Base-by-base conservation (phyloP, 2,888 invertebrate genomes). In the Melipona beecheii region DNA sequence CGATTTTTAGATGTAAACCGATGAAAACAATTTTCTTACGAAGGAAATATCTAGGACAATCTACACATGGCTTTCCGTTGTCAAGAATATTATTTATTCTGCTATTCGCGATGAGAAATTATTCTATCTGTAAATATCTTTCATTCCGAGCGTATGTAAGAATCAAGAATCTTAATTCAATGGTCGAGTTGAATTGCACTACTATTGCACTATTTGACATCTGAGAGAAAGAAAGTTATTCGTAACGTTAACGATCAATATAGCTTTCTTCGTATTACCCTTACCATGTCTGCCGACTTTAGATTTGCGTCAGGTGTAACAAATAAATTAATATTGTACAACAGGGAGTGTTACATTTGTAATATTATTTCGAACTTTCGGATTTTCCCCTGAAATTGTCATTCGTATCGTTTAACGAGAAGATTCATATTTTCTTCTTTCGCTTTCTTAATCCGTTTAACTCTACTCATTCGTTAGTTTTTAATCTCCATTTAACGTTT, bases 71-170 rank as follows among this genome's bases (percentile, higher is more conserved):
- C 24, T 69, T 52, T 31, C 49, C 17, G 4, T 54, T 54, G 19
- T 43, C 24, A 24, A 24, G 60, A 43, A 71, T 82, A 75, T 75
- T 65, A 75, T 49, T 75, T 71, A 75, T 73, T 73, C 17, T 69
- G 17, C 27, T 17, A 27, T 69, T 27, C n/a, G 27, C n/a, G 43
- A 11, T 19, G 9, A 60, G 49, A 3, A 17, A 9, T n/a, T 13
- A 19, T 31, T 43, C 21, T n/a, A 52, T 43, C 17, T 75, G 11
- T 58, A 68, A 43, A 27, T 75, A 36, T 11, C n/a, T n/a, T 62
- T 62, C 36, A 21, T 75, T 43, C n/a, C 31, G 21, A 36, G 27
- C 1, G 24, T 27, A 27, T n/a, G 49, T 27, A n/a, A 56, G 49
- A 77, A 52, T 24, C 24, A 49, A n/a, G n/a, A n/a, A 24, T 66